These are phyloP conservation scores for Anthoscopus minutus DNA, from an alignment of 2,113 vertebrate genomes.

Conservation along the genomic window DNA sequence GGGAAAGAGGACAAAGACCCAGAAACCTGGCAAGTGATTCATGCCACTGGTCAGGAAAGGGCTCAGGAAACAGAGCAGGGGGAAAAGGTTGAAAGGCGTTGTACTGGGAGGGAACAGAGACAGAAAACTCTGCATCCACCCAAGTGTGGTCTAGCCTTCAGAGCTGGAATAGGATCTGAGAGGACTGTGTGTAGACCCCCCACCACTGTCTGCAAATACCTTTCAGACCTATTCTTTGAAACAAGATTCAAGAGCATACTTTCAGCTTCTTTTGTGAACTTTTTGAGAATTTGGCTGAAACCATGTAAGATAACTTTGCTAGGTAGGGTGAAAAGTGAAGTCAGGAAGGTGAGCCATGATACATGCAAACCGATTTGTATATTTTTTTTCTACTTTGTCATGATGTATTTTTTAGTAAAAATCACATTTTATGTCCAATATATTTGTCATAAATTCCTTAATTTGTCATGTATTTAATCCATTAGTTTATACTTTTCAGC, in stretches of 20 bases:
- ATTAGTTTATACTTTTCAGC: neutral
- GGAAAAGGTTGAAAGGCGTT: neutral
- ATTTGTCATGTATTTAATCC: neutral
- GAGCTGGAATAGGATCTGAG: neutral
- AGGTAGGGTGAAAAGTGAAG: neutral
- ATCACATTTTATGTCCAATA: neutral
- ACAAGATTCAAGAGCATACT: neutral
- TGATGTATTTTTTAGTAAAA: neutral
- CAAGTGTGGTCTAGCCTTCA: neutral
- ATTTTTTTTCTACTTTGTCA: neutral
- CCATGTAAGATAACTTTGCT: neutral
- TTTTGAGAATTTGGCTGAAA: neutral
- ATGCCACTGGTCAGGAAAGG: neutral
- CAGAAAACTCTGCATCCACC: neutral
- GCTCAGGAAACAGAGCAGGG: neutral
- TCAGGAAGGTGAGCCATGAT: neutral
- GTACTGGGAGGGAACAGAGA: neutral
- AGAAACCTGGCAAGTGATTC: rapidly evolving
- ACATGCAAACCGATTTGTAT: neutral
- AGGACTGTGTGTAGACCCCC: neutral
- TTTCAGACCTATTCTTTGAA: neutral
- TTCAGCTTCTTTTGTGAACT: neutral
- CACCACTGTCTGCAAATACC: neutral
- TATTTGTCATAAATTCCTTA: neutral
- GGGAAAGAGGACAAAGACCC: neutral